Evolutionary conservation across 2,797 vertebrate species (phyloP), one percentile per base, ranked within the genome.

Genomic region (Anguilla anguilla): DNA sequence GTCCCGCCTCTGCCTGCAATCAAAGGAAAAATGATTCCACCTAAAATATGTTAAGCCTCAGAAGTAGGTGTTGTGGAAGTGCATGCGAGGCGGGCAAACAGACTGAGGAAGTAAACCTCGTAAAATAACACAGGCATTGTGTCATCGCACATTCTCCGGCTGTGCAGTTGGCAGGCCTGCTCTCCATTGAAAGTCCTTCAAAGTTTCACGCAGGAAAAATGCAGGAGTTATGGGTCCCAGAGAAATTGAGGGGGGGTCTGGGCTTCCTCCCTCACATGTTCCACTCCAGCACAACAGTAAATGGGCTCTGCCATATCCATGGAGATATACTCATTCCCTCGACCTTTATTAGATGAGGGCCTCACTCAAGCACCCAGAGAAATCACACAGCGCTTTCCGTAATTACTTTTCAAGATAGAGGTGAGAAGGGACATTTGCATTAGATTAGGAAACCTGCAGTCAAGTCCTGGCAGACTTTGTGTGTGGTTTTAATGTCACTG

Each of bases 321-420:
- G 92, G 89, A 91, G 89, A 86, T 84, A 91, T 89, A 85, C 94
- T 94, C 94, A 92, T 94, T 94, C 94, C 94, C 49, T 25, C 94
- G 94, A 95, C 94, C 94, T 95, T 93, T 92, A 93, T 92, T 35
- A 90, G 91, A 91, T 89, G 64, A 91, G 89, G 89, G 86, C 88
- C 85, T 90, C 92, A 92, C 92, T 92, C 91, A 83, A 74, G 84
- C 89, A n/a, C 91, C 90, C 89, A 87, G 87, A 11, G 90, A 93
- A 92, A 94, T 91, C 93, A 92, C 93, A 92, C 93, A 86, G 91
- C 86, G 91, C 90, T 95, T 93, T 93, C 90, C 89, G 59, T 96
- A 96, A 97, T 96, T 96, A 96, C 95, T 95, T 96, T 93, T 93
- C 91, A 94, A 95, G 95, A 96, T 95, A 91, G 93, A 95, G 95